Percentiles rank a stretch among this genome's conserved stretches.
Evolutionary conservation across 2,797 vertebrate species (phyloP).

Genomic region (Xenentodon cancila): DNA sequence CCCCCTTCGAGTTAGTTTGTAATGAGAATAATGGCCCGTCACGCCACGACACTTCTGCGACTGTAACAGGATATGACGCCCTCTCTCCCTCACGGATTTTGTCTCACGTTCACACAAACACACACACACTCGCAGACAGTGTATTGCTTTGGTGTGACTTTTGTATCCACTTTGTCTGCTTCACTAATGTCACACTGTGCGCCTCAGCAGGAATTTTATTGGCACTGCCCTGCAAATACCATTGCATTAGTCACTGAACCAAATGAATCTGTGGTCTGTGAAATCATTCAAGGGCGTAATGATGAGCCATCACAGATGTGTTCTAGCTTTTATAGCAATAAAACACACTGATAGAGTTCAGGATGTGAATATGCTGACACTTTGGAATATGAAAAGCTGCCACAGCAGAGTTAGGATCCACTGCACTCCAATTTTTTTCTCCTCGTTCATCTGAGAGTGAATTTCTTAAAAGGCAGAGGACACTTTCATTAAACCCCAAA

Average conservation of each 20-base stretch:
- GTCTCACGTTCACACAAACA: background rate
- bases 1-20: constrained; percentile 17
- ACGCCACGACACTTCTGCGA: constrained; percentile 39
- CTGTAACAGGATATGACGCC: constrained; percentile 16
- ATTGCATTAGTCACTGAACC: constrained; percentile 57
- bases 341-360: constrained; percentile 60
- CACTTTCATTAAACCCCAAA: constrained; percentile 44
- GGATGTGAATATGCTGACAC: constrained; percentile 63
- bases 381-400: constrained; percentile 38
- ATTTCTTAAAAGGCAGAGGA: constrained; percentile 33
- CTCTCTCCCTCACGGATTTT: background rate
- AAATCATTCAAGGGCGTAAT: constrained; percentile 68
- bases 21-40: constrained; percentile 47
- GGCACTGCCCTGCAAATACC: constrained; percentile 40
- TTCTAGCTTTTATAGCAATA: constrained; percentile 54
- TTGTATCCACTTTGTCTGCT: constrained; percentile 38
- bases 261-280: constrained; percentile 72
- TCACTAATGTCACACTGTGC: constrained; percentile 41
- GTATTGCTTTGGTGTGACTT: constrained; percentile 28
- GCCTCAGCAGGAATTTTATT: constrained; percentile 67
- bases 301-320: constrained; percentile 65
- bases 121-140: background rate
- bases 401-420: constrained; percentile 37
- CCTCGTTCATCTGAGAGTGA: constrained; percentile 33
- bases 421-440: background rate